Evolutionary conservation across 1,140 invertebrate genomes (phyloP).

Genomic region (Macrotrachela quadricornifera): DNA sequence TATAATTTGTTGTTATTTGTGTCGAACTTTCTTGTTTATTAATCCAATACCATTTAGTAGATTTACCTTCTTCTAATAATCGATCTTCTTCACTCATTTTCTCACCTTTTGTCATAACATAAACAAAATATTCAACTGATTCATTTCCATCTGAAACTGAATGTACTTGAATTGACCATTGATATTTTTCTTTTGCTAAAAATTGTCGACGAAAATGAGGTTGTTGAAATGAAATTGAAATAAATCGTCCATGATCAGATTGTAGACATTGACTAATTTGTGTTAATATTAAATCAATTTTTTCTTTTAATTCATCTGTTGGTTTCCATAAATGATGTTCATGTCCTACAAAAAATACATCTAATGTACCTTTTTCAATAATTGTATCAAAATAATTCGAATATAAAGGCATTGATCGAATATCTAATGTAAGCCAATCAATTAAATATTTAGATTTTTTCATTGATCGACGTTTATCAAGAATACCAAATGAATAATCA

Average conservation of each 20-base stretch:
- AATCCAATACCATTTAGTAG: neutral
- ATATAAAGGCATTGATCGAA: conserved; percentile 21
- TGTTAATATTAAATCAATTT: conserved; percentile 21
- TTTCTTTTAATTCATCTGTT: conserved; percentile 17
- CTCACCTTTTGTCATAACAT: conserved; percentile 21
- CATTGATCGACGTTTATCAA: conserved; percentile 18
- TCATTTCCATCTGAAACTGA: conserved; percentile 20
- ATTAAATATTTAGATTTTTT: conserved; percentile 10
- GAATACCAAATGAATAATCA: conserved; percentile 33
- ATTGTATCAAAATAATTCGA: conserved; percentile 30
- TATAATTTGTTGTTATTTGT: too few relatives aligned
- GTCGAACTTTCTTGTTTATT: too few relatives aligned
- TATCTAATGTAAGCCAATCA: conserved; percentile 30
- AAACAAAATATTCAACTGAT: conserved; percentile 34
- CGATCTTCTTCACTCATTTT: conserved; percentile 1
- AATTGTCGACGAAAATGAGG: conserved; percentile 33
- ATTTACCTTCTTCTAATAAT: neutral
- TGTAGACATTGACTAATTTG: conserved; percentile 24
- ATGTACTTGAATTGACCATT: conserved; percentile 18
- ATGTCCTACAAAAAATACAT: conserved; percentile 29
- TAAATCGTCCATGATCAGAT: conserved; percentile 25
- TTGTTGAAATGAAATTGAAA: conserved; percentile 35
- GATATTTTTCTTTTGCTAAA: conserved; percentile 20
- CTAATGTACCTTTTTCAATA: conserved; percentile 36
- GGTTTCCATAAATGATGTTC: conserved; percentile 33